Conservation (phyloP, 2,797 vertebrate species). For the Lacerta agilis region DNA sequence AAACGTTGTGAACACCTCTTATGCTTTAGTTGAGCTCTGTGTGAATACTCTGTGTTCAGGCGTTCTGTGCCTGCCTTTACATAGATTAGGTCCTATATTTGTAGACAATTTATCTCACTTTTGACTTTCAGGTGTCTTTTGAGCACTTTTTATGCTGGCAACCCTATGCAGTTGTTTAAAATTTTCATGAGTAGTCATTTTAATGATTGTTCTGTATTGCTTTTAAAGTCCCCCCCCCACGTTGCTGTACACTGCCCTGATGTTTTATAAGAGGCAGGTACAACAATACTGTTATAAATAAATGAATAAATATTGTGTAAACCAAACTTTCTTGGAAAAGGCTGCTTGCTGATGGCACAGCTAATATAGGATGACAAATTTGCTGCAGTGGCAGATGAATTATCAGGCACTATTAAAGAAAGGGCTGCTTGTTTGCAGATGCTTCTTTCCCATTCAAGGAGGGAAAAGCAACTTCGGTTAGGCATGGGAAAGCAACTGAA, state of each 20-base stretch:
- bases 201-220: too few relatives aligned
- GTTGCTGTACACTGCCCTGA: too few relatives aligned
- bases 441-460: conserved; percentile 54
- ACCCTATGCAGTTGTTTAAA: too few relatives aligned
- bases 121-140: too few relatives aligned
- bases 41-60: background rate
- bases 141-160: too few relatives aligned
- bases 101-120: background rate
- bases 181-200: too few relatives aligned
- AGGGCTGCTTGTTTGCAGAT: conserved; percentile 60
- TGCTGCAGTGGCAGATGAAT: conserved; percentile 66
- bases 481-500: conserved; percentile 48
- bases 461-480: conserved; percentile 50
- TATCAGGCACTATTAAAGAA: conserved; percentile 60
- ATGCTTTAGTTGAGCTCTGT: background rate
- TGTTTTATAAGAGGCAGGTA: too few relatives aligned
- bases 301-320: too few relatives aligned
- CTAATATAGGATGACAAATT: conserved; percentile 67
- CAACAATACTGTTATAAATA: too few relatives aligned
- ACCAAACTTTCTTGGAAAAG: conserved; percentile 44
- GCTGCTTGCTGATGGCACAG: conserved; percentile 44
- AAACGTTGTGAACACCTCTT: background rate
- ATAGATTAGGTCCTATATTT: background rate
- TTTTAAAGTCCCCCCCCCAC: too few relatives aligned
- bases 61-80: background rate